A percentile compares a stretch with the other conserved stretches of the same genome.
phyloP scores from a whole-genome alignment of 2,888 invertebrate genomes.

The Galeruca laticollis region DNA sequence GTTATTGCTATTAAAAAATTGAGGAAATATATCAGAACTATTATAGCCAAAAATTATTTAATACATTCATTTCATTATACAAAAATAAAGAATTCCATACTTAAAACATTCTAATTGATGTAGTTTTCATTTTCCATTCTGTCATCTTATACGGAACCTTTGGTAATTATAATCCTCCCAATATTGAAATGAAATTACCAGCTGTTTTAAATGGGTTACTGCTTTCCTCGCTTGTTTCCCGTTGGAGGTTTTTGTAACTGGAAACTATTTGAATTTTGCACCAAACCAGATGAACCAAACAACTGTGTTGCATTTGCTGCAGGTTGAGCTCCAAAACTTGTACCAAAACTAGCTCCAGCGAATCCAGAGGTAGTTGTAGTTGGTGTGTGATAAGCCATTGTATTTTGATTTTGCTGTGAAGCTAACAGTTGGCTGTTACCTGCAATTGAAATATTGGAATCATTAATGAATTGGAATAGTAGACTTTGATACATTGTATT shows the following conservation, averaged over 20 bases:
- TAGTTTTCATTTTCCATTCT: neutral
- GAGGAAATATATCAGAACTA: too few relatives aligned
- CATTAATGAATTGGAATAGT: constrained; percentile 53
- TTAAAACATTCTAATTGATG: neutral
- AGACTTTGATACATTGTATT: too few relatives aligned
- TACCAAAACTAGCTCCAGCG: constrained; percentile 42
- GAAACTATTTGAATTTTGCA: constrained; percentile 63
- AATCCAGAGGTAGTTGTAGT: constrained; percentile 37
- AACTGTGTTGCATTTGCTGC: constrained; percentile 51
- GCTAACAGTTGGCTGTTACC: constrained; percentile 32
- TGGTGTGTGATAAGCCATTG: constrained; percentile 33
- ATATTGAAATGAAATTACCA: neutral
- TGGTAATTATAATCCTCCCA: neutral
- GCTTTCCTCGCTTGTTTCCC: constrained; percentile 77
- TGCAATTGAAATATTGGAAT: constrained; percentile 36
- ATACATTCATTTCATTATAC: neutral
- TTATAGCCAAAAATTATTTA: neutral
- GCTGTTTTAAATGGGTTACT: constrained; percentile 56
- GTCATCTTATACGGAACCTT: neutral
- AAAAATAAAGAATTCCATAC: neutral
- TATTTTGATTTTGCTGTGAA: constrained; percentile 29
- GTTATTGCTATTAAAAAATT: too few relatives aligned
- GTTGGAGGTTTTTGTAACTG: constrained; percentile 79
- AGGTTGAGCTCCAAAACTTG: constrained; percentile 56
- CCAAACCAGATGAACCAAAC: constrained; percentile 57